Percentiles rank a stretch among this genome's conserved stretches.
Evolutionary conservation across 2,888 invertebrate genomes (phyloP).

Genomic region (Scaptomyza flava): DNA sequence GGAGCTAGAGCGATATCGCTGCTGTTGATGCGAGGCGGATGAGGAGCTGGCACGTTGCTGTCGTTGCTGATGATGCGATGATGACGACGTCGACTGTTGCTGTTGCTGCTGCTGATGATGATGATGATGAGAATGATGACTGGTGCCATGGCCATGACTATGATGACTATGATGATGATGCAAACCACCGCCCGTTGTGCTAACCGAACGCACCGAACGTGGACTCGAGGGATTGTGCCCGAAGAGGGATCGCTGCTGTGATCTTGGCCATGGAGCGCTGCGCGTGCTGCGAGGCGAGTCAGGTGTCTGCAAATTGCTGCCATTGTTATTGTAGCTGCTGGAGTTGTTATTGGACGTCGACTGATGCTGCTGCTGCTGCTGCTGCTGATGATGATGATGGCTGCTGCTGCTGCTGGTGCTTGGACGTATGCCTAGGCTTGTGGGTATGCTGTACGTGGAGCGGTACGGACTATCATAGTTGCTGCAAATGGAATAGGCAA

Average conservation of each 20-base stretch:
- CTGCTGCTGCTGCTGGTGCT: conserved; percentile 68
- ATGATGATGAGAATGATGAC: conserved; percentile 60
- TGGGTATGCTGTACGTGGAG: conserved; percentile 85
- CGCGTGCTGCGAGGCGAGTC: conserved; percentile 93
- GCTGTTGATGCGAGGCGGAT: conserved; percentile 78
- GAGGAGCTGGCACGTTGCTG: conserved; percentile 85
- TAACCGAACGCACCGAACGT: conserved; percentile 91
- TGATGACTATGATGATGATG: conserved; percentile 81
- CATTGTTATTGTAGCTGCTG: conserved; percentile 78
- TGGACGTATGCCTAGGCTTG: conserved; percentile 83
- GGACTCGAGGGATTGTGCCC: conserved; percentile 91
- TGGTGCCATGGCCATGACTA: conserved; percentile 75
- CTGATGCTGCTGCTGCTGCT: conserved; percentile 42
- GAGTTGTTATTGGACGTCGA: conserved; percentile 78
- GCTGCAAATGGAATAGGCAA: conserved; percentile 48
- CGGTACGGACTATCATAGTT: conserved; percentile 85
- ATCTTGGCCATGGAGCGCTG: conserved; percentile 92
- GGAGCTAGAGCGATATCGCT: conserved; percentile 90
- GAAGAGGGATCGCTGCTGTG: conserved; percentile 91
- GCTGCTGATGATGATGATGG: conserved; percentile 56
- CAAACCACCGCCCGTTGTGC: conserved; percentile 80
- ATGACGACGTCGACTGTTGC: conserved; percentile 51
- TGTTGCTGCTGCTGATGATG: conserved; percentile 52
- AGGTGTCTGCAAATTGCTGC: conserved; percentile 84
- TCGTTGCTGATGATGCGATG: conserved; percentile 68